Conservation (phyloP, 2,888 invertebrate species). For the Fragum fragum region DNA sequence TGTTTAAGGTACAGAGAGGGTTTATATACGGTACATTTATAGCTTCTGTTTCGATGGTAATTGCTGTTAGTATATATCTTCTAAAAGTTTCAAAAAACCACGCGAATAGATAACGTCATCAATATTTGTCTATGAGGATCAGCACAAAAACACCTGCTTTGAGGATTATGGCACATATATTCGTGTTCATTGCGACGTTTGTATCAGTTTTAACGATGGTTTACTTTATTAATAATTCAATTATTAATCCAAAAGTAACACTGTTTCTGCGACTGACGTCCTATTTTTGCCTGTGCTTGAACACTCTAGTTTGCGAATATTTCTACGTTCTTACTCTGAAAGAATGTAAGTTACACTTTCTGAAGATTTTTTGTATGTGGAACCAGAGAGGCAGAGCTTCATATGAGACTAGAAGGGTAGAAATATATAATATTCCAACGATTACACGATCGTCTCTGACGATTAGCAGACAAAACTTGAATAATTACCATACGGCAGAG, state of each 20-base stretch:
- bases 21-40: background rate
- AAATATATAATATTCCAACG: slow-evolving; percentile 23
- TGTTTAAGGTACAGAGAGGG: background rate
- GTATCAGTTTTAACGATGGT: background rate
- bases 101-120: background rate
- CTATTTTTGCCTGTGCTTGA: background rate
- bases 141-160: background rate
- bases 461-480: too few species aligned
- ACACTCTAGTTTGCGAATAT: background rate
- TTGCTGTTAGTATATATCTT: background rate
- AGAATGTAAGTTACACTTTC: background rate
- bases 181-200: background rate
- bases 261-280: background rate
- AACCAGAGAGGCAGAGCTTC: background rate
- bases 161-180: background rate
- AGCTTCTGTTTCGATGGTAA: background rate
- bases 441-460: background rate
- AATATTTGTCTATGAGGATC: slow-evolving; percentile 1
- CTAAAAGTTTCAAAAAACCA: slow-evolving; percentile 12
- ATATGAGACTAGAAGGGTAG: background rate
- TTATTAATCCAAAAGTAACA: too few species aligned
- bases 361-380: background rate
- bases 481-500: too few species aligned
- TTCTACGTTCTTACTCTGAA: slow-evolving; percentile 4
- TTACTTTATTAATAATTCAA: background rate